phyloP scores from a whole-genome alignment of 2,888 invertebrate species.

The Philereme transversata region DNA sequence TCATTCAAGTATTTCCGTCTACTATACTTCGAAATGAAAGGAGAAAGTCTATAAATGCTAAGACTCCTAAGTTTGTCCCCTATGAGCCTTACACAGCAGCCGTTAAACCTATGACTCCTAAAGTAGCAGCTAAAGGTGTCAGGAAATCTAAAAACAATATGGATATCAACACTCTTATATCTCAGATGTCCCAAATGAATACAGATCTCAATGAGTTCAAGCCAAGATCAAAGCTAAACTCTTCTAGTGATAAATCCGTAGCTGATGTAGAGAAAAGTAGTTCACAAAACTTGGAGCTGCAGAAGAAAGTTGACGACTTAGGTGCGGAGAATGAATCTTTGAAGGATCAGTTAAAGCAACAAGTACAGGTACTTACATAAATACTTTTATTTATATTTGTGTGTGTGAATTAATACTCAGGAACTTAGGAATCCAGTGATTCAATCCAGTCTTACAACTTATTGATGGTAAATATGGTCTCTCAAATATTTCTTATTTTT shows the following conservation, averaged over 20 bases:
- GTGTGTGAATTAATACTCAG: not conserved
- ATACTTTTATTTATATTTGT: not conserved
- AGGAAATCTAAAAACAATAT: conserved; percentile 83
- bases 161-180: conserved; percentile 87
- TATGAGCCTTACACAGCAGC: conserved; percentile 95
- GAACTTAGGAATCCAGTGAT: too few relatives aligned
- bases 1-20: conserved; percentile 82
- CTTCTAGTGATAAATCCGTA: conserved; percentile 60
- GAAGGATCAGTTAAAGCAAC: conserved; percentile 93
- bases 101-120: conserved; percentile 89
- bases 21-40: conserved; percentile 84
- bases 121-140: conserved; percentile 65
- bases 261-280: conserved; percentile 51
- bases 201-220: conserved; percentile 85
- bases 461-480: too few relatives aligned
- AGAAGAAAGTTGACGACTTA: conserved; percentile 85
- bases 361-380: conserved; percentile 85
- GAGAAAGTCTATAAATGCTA: conserved; percentile 81
- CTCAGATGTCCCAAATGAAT: conserved; percentile 88
- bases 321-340: conserved; percentile 88
- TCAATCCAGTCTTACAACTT: too few relatives aligned
- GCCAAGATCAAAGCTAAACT: conserved; percentile 68
- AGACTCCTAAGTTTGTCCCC: conserved; percentile 93
- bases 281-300: conserved; percentile 79
- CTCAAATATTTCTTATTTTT: too few relatives aligned